Evolutionary conservation across 2,113 vertebrate genomes (phyloP), one percentile per base, ranked within the genome.

Genomic region (Hydropotes inermis): DNA sequence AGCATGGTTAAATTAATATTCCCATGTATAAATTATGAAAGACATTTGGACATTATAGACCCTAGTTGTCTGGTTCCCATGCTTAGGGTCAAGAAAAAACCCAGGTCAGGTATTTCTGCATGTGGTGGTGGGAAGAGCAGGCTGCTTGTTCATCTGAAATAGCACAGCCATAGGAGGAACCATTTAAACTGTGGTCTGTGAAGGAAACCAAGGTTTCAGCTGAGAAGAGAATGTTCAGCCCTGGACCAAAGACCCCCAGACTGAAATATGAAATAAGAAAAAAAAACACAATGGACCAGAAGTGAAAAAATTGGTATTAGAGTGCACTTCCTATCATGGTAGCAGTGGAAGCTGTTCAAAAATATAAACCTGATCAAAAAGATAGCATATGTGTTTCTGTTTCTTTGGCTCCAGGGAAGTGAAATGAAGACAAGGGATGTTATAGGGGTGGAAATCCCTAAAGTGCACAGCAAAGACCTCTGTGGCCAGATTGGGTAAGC

Each of bases 351-450:
- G 15, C 28, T 91, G 1, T 28, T 79, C 12, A 86, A 17, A 86
- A 91, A 15, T 54, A 84, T 57, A 89, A 67, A 13, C 43, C 21
- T 87, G 52, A 87, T 93, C 30, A 61, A 78, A 78, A 85, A 64
- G 9, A 47, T 83, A 83, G 58, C 10, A 25, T 13, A 47, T 25
- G 13, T 11, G 2, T n/a, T 36, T 54, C 30, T 82, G 21, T 79
- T 98, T 33, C n/a, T 67, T 84, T 61, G 57, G 27, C 28, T 39
- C 57, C 52, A 60, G 30, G 16, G 8, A 45, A 60, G 9, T 60
- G 7, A n/a, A 78, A 61, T 60, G 52, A 79, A 19, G 50, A 89
- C 27, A 25, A 92, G 14, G 36, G 39, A 43, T 5, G 36, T 39
- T 4, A 36, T 2, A 78, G 16, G 8, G 4, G 25, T 85, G 17